Conservation (phyloP, 2,113 vertebrate species). For the Poicephalus gulielmi region DNA sequence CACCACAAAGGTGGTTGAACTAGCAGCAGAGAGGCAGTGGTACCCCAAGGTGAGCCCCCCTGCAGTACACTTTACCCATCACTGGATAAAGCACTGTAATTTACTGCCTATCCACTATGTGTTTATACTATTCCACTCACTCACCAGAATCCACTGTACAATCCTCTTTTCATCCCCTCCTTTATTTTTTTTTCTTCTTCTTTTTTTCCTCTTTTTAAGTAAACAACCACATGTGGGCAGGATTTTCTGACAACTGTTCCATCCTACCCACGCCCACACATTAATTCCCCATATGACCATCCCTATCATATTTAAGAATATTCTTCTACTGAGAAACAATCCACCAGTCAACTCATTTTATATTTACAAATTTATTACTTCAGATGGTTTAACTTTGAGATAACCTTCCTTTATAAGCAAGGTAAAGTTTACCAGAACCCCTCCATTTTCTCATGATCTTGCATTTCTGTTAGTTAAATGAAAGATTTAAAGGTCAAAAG, state of each 20-base stretch:
- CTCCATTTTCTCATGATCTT: background rate
- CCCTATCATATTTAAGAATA: background rate
- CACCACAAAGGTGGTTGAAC: fast-evolving
- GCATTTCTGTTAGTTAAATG: background rate
- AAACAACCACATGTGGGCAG: background rate
- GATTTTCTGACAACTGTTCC: background rate
- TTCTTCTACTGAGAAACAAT: background rate
- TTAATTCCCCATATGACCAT: background rate
- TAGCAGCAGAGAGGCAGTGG: background rate
- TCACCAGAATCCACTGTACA: background rate
- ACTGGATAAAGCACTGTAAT: background rate
- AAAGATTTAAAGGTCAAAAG: slow-evolving; percentile 1
- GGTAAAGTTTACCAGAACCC: background rate
- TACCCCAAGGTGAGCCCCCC: background rate
- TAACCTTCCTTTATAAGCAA: background rate
- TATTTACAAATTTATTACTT: background rate
- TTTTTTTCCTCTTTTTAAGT: background rate
- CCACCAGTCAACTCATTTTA: background rate
- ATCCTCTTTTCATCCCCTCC: background rate
- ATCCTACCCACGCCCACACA: background rate
- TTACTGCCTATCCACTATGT: background rate
- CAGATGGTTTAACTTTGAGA: background rate
- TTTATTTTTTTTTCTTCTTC: background rate
- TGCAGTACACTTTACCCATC: fast-evolving
- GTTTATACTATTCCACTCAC: background rate